These are phyloP conservation scores for Bettongia penicillata DNA, from an alignment of 2,113 vertebrate species.

Conservation along the genomic window DNA sequence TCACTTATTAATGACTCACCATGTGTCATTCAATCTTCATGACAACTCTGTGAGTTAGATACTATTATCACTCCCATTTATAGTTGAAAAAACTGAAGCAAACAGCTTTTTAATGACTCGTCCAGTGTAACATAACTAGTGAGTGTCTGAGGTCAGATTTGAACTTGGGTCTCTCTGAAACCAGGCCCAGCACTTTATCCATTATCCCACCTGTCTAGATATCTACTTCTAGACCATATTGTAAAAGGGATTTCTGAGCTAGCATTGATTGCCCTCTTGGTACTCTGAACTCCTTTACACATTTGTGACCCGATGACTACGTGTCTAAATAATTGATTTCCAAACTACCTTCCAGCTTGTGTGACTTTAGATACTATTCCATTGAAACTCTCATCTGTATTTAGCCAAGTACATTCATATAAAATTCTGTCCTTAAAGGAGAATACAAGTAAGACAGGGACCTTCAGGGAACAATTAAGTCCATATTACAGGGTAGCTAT, in stretches of 20 bases:
- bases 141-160: not conserved
- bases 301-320: not conserved
- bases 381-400: not conserved
- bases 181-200: not conserved
- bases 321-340: not conserved
- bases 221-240: not conserved
- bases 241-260: not conserved
- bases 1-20: not conserved
- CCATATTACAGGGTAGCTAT: not conserved
- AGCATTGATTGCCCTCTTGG: not conserved
- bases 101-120: not conserved
- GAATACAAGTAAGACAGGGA: not conserved
- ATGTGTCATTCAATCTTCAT: not conserved
- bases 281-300: not conserved
- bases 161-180: not conserved
- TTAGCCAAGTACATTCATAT: not conserved
- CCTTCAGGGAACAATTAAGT: not conserved
- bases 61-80: not conserved
- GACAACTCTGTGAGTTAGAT: not conserved
- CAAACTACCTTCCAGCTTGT: not conserved
- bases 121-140: not conserved
- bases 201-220: not conserved
- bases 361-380: not conserved
- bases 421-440: not conserved
- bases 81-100: not conserved